Percentiles rank a stretch among this genome's conserved stretches.
These are phyloP conservation scores for Gymnosoma rotundatum DNA, from an alignment of 2,888 invertebrate species.

Conservation along the genomic window DNA sequence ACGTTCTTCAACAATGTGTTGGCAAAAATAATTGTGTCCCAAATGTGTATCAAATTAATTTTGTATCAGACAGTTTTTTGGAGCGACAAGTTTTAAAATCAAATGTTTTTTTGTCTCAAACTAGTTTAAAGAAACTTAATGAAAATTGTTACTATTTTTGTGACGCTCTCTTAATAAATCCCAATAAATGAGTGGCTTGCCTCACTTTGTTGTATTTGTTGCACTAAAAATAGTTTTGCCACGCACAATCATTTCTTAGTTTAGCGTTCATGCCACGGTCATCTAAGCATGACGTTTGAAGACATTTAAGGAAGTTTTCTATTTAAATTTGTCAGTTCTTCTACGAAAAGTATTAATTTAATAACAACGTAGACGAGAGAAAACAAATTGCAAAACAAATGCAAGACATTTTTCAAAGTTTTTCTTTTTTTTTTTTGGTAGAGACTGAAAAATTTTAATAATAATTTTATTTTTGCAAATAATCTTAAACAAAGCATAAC, in stretches of 20 bases:
- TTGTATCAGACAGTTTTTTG: too few relatives aligned
- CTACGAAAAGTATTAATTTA: slow-evolving; percentile 4
- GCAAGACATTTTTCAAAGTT: slow-evolving; percentile 12
- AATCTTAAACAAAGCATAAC: slow-evolving; percentile 6
- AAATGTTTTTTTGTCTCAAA: slow-evolving; percentile 13
- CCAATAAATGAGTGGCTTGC: slow-evolving; percentile 1
- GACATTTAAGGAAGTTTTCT: slow-evolving; percentile 55
- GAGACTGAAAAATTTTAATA: not conserved
- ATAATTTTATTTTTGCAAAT: not conserved
- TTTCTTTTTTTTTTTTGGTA: not conserved
- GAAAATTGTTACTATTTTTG: not conserved
- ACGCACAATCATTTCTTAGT: slow-evolving; percentile 56
- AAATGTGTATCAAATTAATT: too few relatives aligned
- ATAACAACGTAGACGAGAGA: not conserved
- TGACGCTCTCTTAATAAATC: not conserved
- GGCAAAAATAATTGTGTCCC: too few relatives aligned
- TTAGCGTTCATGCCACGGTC: slow-evolving; percentile 47
- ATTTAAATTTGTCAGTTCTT: slow-evolving; percentile 50
- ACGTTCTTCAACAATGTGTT: too few relatives aligned
- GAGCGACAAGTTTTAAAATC: too few relatives aligned
- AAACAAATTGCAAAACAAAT: slow-evolving; percentile 13
- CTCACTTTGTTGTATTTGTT: not conserved
- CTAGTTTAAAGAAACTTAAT: not conserved
- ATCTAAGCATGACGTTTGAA: slow-evolving; percentile 49
- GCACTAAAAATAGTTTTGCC: slow-evolving; percentile 11